These are phyloP conservation scores for Diphyllodes magnificus DNA, from an alignment of 2,113 vertebrate species.

Conservation along the genomic window DNA sequence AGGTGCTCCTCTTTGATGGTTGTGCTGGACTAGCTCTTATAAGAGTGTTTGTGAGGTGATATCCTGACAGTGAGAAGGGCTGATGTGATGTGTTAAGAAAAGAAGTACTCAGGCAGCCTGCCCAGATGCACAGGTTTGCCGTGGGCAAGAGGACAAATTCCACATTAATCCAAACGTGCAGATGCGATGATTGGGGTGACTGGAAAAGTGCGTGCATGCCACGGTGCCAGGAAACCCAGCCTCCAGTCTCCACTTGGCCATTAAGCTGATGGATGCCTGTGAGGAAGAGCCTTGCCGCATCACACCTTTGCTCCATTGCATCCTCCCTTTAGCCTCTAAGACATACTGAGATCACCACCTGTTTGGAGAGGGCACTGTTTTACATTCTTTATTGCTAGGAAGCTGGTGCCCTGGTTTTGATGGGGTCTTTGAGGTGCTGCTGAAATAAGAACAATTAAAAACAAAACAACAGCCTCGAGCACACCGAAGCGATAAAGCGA, in stretches of 20 bases:
- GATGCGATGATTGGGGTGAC: not conserved
- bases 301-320: not conserved
- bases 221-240: fast-evolving
- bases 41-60: not conserved
- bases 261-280: not conserved
- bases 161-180: not conserved
- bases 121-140: not conserved
- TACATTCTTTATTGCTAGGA: not conserved
- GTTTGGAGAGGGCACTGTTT: not conserved
- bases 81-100: not conserved
- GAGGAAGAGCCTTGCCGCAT: not conserved
- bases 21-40: not conserved
- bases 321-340: not conserved
- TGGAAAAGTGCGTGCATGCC: not conserved
- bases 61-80: not conserved
- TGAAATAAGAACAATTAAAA: slow-evolving; percentile 5
- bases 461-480: not conserved
- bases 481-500: not conserved
- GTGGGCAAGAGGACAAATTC: not conserved
- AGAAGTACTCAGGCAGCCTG: not conserved
- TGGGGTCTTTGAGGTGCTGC: not conserved
- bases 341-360: not conserved
- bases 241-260: not conserved
- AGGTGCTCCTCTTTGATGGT: not conserved
- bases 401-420: not conserved